These are phyloP conservation scores for Macaria notata DNA, from an alignment of 2,888 invertebrate species.

Conservation along the genomic window DNA sequence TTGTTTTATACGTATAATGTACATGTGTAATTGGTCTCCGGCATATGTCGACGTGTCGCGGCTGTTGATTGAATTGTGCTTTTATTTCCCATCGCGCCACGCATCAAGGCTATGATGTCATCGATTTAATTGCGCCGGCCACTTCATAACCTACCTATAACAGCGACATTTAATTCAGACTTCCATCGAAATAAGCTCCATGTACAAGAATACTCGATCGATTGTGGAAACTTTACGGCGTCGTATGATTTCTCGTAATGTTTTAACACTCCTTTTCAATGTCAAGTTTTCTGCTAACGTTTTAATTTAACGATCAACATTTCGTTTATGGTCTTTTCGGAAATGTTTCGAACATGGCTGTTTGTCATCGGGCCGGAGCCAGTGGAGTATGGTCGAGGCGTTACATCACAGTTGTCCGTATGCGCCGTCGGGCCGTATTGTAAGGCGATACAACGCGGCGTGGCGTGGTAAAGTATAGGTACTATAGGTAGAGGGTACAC, in stretches of 20 bases:
- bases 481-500: constrained; percentile 55
- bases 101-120: constrained; percentile 69
- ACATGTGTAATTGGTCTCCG: neutral
- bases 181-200: constrained; percentile 43
- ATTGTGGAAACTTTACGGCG: constrained; percentile 56
- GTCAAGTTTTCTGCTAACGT: constrained; percentile 47
- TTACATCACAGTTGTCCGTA: constrained; percentile 58
- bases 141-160: constrained; percentile 68
- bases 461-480: constrained; percentile 41
- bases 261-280: constrained; percentile 51
- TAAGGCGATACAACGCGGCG: constrained; percentile 41
- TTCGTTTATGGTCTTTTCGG: constrained; percentile 38
- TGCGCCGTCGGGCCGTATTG: constrained; percentile 44
- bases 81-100: constrained; percentile 68
- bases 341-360: neutral
- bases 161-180: constrained; percentile 58
- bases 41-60: constrained; percentile 37
- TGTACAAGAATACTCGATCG: constrained; percentile 46
- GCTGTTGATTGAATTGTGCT: constrained; percentile 69
- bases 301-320: constrained; percentile 30
- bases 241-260: constrained; percentile 56
- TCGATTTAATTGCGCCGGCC: constrained; percentile 72
- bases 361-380: constrained; percentile 34
- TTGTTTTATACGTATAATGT: too few species aligned
- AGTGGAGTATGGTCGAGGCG: constrained; percentile 52